Evolutionary conservation across 2,113 vertebrate species (phyloP).

Genomic region (Neogobius melanostomus): DNA sequence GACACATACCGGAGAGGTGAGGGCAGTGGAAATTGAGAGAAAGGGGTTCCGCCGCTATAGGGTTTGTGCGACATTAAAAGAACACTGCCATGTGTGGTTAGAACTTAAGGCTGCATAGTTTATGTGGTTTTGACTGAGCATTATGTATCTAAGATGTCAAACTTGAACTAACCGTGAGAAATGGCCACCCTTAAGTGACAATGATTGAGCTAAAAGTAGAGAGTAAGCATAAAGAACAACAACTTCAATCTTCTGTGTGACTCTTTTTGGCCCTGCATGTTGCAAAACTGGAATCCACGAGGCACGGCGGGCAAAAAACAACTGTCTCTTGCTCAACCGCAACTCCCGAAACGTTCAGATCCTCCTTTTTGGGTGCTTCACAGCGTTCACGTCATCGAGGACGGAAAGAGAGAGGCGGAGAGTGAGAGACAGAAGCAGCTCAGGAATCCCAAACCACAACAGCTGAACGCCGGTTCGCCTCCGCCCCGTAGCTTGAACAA

Average conservation of each 20-base stretch:
- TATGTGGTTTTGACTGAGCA: background rate
- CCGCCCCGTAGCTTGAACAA: constrained; percentile 30
- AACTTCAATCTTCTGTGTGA: background rate
- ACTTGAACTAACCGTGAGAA: background rate
- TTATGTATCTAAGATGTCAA: background rate
- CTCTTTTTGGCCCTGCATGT: background rate
- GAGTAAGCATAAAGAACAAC: background rate
- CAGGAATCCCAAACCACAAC: constrained; percentile 60
- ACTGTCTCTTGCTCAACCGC: background rate
- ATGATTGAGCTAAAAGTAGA: background rate
- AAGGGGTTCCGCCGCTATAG: background rate
- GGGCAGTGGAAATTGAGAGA: constrained; percentile 41
- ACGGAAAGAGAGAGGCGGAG: background rate
- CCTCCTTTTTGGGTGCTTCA: background rate
- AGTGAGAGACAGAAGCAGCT: constrained; percentile 9
- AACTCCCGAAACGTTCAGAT: background rate
- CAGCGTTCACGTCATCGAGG: background rate
- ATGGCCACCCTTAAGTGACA: background rate
- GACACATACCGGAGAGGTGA: constrained; percentile 7
- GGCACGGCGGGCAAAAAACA: background rate
- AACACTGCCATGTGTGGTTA: background rate
- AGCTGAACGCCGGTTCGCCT: constrained; percentile 53
- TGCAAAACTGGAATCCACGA: background rate
- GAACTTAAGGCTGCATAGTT: no score
- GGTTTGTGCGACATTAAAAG: background rate